Base-by-base conservation (phyloP, 1,140 invertebrate genomes). In the Marisa cornuarietis region DNA sequence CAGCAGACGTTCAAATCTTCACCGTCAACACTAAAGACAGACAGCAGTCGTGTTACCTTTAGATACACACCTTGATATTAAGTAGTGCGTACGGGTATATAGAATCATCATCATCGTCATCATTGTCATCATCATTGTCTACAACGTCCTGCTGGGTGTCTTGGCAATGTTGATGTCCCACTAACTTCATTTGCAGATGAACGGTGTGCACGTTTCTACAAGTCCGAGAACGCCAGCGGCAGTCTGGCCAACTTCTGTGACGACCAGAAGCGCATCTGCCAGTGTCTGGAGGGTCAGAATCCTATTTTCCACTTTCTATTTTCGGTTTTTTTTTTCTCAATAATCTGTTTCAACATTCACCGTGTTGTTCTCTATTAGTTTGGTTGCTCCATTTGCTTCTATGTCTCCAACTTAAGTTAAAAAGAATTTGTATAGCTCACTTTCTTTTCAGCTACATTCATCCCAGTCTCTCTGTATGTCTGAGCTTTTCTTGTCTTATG, bases 161-260 rank as follows among this genome's bases (percentile, higher is more conserved):
- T 10, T 49, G 7, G 8, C 52, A 7, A 13, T 13, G 16, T 13
- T 71, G 8, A n/a, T 71, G 31, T 71, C 9, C 24, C 14, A 16
- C 13, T 42, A 22, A 51, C 0, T 9, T 49, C 63, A 31, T 76
- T 72, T 69, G 11, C 76, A 84, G 83, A 80, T 54, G 76, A 80
- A 62, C 63, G 83, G 11, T 84, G 83, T 42, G 76, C 80, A 10
- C 51, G 78, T 26, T 84, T 84, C 73, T 84, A 84, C 76, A 84
- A 81, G 31, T 65, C 71, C 9, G 72, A 82, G 72, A 84, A 84
- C 72, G 62, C 49, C 31, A 84, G 83, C 63, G 83, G 83, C 4
- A 69, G 82, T 16, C 72, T 84, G 24, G 80, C 74, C 65, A 84
- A 84, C 79, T 84, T 84, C 54, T 84, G 83, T 79, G 83, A 84